Evolutionary conservation across 2,888 invertebrate genomes (phyloP).

Genomic region (Dynastes tityus): DNA sequence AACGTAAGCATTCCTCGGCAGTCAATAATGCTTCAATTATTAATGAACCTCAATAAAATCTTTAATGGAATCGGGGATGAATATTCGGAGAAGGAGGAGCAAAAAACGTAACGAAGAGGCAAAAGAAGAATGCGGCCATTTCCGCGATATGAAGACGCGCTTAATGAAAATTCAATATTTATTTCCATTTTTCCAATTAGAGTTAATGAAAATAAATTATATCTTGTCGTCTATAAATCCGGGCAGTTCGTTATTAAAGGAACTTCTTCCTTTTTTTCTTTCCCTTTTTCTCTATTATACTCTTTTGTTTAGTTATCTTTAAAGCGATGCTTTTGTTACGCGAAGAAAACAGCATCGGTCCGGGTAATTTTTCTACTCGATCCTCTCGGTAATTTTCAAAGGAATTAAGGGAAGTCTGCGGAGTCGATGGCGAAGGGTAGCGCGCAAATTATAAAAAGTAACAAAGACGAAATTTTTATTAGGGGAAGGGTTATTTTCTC

Average conservation of each 20-base stretch:
- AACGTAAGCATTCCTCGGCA: slow-evolving; percentile 26
- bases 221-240: slow-evolving; percentile 53
- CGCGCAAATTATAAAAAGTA: slow-evolving; percentile 58
- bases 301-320: slow-evolving; percentile 58
- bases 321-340: slow-evolving; percentile 48
- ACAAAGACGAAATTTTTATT: slow-evolving; percentile 57
- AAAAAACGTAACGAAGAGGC: slow-evolving; percentile 11
- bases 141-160: slow-evolving; percentile 53
- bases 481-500: slow-evolving; percentile 52
- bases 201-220: slow-evolving; percentile 67
- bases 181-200: slow-evolving; percentile 64
- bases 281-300: slow-evolving; percentile 39
- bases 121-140: slow-evolving; percentile 54
- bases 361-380: slow-evolving; percentile 50
- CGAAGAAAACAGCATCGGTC: slow-evolving; percentile 52
- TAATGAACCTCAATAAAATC: slow-evolving; percentile 55
- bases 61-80: slow-evolving; percentile 52
- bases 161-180: slow-evolving; percentile 62
- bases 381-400: slow-evolving; percentile 38
- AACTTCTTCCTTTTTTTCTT: slow-evolving; percentile 45
- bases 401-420: slow-evolving; percentile 47
- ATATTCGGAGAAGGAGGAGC: slow-evolving; percentile 47
- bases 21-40: slow-evolving; percentile 49
- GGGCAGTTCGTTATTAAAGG: slow-evolving; percentile 51
- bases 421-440: slow-evolving; percentile 46